Conservation (phyloP, 2,888 invertebrate species). For the Nemoura dubitans region DNA sequence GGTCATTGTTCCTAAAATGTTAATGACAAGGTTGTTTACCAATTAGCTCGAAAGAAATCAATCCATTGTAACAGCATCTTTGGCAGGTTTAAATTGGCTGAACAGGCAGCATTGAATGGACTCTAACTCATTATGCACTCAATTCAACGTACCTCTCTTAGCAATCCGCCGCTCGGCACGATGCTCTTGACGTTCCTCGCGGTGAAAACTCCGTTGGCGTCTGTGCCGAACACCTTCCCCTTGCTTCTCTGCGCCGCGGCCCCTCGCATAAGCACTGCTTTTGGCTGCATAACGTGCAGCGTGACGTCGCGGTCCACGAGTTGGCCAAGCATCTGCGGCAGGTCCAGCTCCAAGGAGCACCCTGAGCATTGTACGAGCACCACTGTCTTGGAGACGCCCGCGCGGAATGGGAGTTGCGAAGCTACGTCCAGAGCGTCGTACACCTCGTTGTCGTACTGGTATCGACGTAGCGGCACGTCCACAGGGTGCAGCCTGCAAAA, state of each 20-base stretch:
- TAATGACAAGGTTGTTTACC: too few relatives aligned
- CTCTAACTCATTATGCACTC: too few relatives aligned
- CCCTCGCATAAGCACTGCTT: conserved; percentile 53
- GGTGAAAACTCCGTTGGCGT: conserved; percentile 57
- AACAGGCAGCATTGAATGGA: too few relatives aligned
- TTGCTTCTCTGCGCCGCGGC: conserved; percentile 45
- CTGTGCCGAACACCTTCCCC: conserved; percentile 56
- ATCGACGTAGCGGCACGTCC: not conserved
- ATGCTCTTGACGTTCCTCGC: conserved; percentile 54
- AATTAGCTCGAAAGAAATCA: too few relatives aligned
- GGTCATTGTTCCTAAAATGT: too few relatives aligned
- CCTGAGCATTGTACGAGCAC: conserved; percentile 59
- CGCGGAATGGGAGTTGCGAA: conserved; percentile 58
- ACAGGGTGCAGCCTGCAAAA: not conserved
- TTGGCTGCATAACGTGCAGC: conserved; percentile 56
- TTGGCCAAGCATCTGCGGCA: conserved; percentile 55
- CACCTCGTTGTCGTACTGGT: not conserved
- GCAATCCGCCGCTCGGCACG: conserved; percentile 44
- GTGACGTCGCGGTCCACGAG: conserved; percentile 56
- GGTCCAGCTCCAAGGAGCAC: conserved; percentile 55
- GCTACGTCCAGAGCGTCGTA: conserved; percentile 56
- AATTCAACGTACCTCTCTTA: conserved; percentile 44
- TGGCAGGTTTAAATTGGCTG: too few relatives aligned
- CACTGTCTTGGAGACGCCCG: conserved; percentile 61
- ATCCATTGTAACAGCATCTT: too few relatives aligned